Percentiles rank a stretch among this genome's conserved stretches.
phyloP scores from a whole-genome alignment of 2,113 vertebrate species.

The Chrysemys picta region DNA sequence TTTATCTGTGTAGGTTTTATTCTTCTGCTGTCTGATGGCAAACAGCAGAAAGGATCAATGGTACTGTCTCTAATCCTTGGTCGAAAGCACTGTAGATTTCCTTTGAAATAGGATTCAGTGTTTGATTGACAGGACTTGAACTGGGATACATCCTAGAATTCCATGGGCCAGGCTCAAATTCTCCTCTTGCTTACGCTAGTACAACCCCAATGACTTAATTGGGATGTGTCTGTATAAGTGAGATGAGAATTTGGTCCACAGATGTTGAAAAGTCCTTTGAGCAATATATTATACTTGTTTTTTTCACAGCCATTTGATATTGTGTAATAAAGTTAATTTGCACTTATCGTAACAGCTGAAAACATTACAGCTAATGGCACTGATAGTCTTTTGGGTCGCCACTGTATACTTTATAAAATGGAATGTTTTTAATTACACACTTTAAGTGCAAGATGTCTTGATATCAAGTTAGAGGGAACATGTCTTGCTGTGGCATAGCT shows the following conservation, averaged over 20 bases:
- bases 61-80: background rate
- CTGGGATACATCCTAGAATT: background rate
- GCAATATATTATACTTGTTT: background rate
- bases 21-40: background rate
- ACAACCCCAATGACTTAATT: rapidly evolving
- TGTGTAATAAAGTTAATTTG: slow-evolving; percentile 6
- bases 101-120: background rate
- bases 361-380: background rate
- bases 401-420: background rate
- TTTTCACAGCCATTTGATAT: background rate
- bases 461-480: background rate
- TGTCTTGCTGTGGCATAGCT: background rate
- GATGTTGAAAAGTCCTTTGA: background rate
- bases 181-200: rapidly evolving
- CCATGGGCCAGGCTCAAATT: background rate
- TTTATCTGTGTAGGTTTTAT: background rate
- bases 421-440: background rate
- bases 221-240: background rate
- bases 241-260: background rate
- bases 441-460: background rate
- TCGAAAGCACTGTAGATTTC: rapidly evolving
- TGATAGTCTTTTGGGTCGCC: background rate
- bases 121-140: background rate
- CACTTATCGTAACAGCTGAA: background rate
- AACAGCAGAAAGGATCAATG: background rate